Evolutionary conservation across 92 coral and sea anemone genomes (phyloP), one percentile per base, ranked within the genome.

Genomic region (Siderastrea siderea): DNA sequence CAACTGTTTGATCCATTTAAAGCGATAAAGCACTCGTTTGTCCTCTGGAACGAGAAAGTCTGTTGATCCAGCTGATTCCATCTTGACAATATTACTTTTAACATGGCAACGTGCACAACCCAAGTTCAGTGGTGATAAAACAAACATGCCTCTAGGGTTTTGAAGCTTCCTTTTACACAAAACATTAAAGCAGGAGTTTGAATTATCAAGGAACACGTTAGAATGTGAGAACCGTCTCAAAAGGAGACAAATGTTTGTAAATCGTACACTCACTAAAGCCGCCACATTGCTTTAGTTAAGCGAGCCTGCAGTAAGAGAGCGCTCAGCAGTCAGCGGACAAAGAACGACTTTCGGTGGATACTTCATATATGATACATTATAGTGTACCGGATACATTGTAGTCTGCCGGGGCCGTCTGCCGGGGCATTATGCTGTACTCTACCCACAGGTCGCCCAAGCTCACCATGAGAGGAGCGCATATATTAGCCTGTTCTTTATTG

Each of bases 1-100:
- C 15, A 95, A 58, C 11, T 85, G 88, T 73, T 95, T 95, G 13
- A 94, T 95, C 98, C 98, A 95, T 43, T 91, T 89, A 74, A 91
- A 85, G 57, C 93, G 92, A 83, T 95, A 95, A 59, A 95, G 68
- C 65, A 91, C 82, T 57, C 88, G 64, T 61, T 75, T 79, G 54
- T 65, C 78, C 58, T 48, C 77, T 11, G 55, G 51, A 16, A 7
- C 71, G 43, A 48, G 84, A 13, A 64, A n/a, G 74, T 44, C 58
- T 47, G 68, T 13, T 55, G 86, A 70, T 16, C 0, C 16, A 82
- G 16, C 38, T 26, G 38, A 45, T 47, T 82, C 0, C 46, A 38
- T 43, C 26, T 52, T 16, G 2, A 7, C 47, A n/a, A 10, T 17
- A 66, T 45, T 74, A 66, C 73, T 80, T 51, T 49, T 38, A 80